Percentiles rank a stretch among this genome's conserved stretches.
phyloP scores from a whole-genome alignment of 1,140 invertebrate species.

The Neuroterus valhalla region DNA sequence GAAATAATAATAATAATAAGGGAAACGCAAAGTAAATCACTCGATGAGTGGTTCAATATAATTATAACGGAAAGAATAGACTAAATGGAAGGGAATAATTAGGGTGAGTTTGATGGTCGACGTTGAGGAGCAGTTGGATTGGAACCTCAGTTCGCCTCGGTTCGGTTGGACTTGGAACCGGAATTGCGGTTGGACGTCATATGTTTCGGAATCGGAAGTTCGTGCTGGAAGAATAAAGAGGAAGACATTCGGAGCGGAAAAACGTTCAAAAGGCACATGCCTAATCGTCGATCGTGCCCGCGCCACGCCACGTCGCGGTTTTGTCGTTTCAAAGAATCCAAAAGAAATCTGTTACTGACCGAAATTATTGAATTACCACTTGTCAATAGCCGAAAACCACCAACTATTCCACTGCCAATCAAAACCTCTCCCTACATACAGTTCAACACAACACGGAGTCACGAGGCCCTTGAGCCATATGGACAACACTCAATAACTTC shows the following conservation, averaged over 20 bases:
- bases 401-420: conserved; percentile 2
- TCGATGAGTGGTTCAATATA: conserved; percentile 28
- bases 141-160: too few relatives aligned
- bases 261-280: conserved; percentile 53
- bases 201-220: conserved; percentile 29
- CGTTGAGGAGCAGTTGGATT: conserved; percentile 46
- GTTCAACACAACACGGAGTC: too few relatives aligned
- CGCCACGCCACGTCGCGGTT: too few relatives aligned
- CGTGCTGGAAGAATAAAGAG: conserved; percentile 24
- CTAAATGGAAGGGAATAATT: conserved; percentile 6
- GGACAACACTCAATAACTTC: too few relatives aligned
- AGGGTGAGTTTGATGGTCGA: conserved; percentile 18
- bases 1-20: neutral
- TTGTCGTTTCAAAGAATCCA: conserved; percentile 38
- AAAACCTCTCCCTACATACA: too few relatives aligned
- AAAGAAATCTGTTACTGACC: conserved; percentile 52
- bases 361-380: conserved; percentile 54
- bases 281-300: conserved; percentile 44
- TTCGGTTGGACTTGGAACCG: too few relatives aligned
- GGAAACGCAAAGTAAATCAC: conserved; percentile 27
- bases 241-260: conserved; percentile 32
- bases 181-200: conserved; percentile 52
- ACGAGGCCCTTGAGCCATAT: too few relatives aligned
- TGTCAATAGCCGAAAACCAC: conserved; percentile 30
- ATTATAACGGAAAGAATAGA: conserved; percentile 1